These are phyloP conservation scores for Euschistus heros DNA, from an alignment of 1,140 invertebrate genomes.

Conservation along the genomic window DNA sequence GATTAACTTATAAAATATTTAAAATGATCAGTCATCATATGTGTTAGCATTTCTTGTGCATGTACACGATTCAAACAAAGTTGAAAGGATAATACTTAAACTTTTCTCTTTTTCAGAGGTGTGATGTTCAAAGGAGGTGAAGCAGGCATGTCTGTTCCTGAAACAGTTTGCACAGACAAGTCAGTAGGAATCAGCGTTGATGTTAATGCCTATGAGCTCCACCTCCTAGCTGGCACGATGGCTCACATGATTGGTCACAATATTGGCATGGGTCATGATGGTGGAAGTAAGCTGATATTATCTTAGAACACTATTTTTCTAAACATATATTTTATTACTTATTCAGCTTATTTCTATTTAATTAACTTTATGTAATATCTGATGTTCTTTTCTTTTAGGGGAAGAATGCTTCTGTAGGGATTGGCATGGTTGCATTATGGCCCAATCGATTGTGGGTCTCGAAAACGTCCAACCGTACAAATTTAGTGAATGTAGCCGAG, in stretches of 20 bases:
- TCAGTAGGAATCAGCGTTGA: slow-evolving; percentile 87
- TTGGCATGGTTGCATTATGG: slow-evolving; percentile 95
- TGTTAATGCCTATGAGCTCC: slow-evolving; percentile 84
- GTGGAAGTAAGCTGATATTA: slow-evolving; percentile 51
- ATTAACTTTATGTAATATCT: neutral
- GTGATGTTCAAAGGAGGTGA: slow-evolving; percentile 70
- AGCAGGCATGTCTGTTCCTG: slow-evolving; percentile 82
- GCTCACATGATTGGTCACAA: slow-evolving; percentile 96
- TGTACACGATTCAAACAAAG: too few species aligned
- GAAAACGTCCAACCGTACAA: slow-evolving; percentile 86
- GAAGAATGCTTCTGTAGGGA: slow-evolving; percentile 74
- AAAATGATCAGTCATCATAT: too few species aligned
- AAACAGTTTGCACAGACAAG: slow-evolving; percentile 80
- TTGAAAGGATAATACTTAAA: too few species aligned
- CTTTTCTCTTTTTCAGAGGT: slow-evolving; percentile 48
- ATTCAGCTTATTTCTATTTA: neutral
- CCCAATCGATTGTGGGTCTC: slow-evolving; percentile 76
- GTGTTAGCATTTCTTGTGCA: too few species aligned
- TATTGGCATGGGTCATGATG: slow-evolving; percentile 89
- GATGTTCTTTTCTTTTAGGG: slow-evolving; percentile 35
- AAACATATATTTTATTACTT: neutral
- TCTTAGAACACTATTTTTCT: neutral
- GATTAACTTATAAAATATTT: too few species aligned
- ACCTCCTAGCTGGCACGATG: slow-evolving; percentile 84
- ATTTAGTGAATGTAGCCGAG: slow-evolving; percentile 79